Evolutionary conservation across 2,888 invertebrate genomes (phyloP).

Genomic region (Dryobota labecula): DNA sequence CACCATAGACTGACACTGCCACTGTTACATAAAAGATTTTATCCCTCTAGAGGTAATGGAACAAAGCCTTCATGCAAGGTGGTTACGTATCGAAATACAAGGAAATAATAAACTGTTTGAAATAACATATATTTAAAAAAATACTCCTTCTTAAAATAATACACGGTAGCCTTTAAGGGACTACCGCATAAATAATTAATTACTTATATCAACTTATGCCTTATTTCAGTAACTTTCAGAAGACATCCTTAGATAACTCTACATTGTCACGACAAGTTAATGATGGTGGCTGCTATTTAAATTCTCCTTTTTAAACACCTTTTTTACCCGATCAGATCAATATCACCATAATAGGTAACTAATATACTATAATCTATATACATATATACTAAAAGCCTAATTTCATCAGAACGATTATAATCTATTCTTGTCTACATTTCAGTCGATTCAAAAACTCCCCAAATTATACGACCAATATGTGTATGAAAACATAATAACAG

Average conservation of each 20-base stretch:
- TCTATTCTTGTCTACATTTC: conserved; percentile 34
- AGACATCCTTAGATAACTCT: neutral
- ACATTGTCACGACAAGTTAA: neutral
- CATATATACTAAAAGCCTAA: conserved; percentile 26
- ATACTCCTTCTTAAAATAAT: too few relatives aligned
- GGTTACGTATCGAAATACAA: too few relatives aligned
- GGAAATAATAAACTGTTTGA: too few relatives aligned
- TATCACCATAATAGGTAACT: neutral
- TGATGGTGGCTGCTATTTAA: neutral
- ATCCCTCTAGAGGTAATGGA: too few relatives aligned
- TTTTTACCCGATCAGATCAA: neutral
- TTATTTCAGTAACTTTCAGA: neutral
- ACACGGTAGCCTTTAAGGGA: too few relatives aligned
- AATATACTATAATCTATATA: neutral
- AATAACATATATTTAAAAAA: too few relatives aligned
- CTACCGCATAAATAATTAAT: too few relatives aligned
- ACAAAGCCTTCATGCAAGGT: too few relatives aligned
- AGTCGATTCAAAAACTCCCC: conserved; percentile 41
- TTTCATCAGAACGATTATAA: conserved; percentile 40
- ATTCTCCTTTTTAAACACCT: neutral
- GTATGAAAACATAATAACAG: conserved; percentile 72
- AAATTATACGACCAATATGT: conserved; percentile 63
- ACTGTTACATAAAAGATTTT: too few relatives aligned
- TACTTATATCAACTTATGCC: too few relatives aligned
- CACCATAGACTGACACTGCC: neutral